These are phyloP conservation scores for Drosophila albomicans DNA, from an alignment of 1,140 invertebrate species.

Conservation along the genomic window DNA sequence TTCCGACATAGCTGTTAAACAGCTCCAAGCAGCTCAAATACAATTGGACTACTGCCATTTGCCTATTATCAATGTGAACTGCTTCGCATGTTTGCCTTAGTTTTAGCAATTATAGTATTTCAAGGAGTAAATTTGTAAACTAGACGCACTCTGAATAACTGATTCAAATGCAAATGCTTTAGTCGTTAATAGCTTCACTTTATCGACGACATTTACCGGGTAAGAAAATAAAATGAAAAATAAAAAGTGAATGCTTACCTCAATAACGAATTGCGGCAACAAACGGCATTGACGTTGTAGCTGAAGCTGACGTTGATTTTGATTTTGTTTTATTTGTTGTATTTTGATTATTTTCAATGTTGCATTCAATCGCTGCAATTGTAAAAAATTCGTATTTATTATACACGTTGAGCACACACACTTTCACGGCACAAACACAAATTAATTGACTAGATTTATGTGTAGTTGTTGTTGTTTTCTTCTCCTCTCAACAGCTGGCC, in stretches of 20 bases:
- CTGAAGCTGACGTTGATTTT: conserved; percentile 6
- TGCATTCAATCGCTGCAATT: conserved; percentile 75
- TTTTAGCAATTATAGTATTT: neutral
- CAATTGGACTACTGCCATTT: neutral
- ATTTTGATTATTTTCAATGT: conserved; percentile 51
- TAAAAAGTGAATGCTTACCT: conserved; percentile 37
- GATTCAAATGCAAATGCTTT: conserved; percentile 21
- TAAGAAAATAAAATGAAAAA: neutral
- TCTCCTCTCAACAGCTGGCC: conserved; percentile 51
- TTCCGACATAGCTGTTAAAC: too few relatives aligned
- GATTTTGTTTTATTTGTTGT: conserved; percentile 27
- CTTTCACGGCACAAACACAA: conserved; percentile 59
- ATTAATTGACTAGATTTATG: conserved; percentile 78
- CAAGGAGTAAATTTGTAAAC: conserved; percentile 9
- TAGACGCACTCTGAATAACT: conserved; percentile 27
- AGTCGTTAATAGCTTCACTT: conserved; percentile 4
- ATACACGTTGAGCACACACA: conserved; percentile 57
- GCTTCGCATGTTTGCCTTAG: neutral
- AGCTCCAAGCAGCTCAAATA: too few relatives aligned
- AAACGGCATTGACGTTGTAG: conserved; percentile 29
- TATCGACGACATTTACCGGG: conserved; percentile 20
- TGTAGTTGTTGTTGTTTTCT: conserved; percentile 22
- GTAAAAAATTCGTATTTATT: conserved; percentile 76
- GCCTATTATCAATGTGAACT: neutral
- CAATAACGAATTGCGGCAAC: conserved; percentile 19